These are phyloP conservation scores for Rotaria socialis DNA, from an alignment of 2,888 invertebrate species.

Conservation along the genomic window DNA sequence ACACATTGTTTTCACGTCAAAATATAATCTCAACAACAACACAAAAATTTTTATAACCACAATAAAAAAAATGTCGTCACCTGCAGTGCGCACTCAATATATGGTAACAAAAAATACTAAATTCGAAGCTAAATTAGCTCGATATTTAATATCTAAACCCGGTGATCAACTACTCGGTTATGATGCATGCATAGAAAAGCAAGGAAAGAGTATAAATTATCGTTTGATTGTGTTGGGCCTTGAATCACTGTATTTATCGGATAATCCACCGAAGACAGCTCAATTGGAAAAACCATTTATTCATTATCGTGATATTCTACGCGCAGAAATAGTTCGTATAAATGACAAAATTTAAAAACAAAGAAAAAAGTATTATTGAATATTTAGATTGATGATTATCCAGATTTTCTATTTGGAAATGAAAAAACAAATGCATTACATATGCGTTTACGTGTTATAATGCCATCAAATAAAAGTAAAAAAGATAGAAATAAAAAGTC, in stretches of 20 bases:
- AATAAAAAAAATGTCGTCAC: neutral
- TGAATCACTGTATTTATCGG: neutral
- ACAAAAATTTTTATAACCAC: no score
- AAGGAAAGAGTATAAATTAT: neutral
- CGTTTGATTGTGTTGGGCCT: constrained; percentile 13
- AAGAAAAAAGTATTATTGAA: no score
- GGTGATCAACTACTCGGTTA: constrained; percentile 11
- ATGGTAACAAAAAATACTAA: constrained; percentile 29
- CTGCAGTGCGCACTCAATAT: neutral
- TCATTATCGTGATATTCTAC: neutral
- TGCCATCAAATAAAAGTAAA: neutral
- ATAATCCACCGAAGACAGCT: constrained; percentile 15
- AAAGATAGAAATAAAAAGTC: neutral
- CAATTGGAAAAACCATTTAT: constrained; percentile 1
- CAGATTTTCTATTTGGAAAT: neutral
- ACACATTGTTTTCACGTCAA: neutral
- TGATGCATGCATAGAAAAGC: constrained; percentile 29
- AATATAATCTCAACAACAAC: neutral
- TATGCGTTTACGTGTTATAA: neutral
- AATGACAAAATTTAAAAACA: neutral
- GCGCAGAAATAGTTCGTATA: neutral
- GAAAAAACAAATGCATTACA: neutral
- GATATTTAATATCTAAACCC: constrained; percentile 14
- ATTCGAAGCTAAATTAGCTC: constrained; percentile 18
- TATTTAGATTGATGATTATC: constrained; percentile 30